A percentile compares a stretch with the other conserved stretches of the same genome.
Evolutionary conservation across 2,797 vertebrate species (phyloP).

Genomic region (Amblyopsis hoosieri): DNA sequence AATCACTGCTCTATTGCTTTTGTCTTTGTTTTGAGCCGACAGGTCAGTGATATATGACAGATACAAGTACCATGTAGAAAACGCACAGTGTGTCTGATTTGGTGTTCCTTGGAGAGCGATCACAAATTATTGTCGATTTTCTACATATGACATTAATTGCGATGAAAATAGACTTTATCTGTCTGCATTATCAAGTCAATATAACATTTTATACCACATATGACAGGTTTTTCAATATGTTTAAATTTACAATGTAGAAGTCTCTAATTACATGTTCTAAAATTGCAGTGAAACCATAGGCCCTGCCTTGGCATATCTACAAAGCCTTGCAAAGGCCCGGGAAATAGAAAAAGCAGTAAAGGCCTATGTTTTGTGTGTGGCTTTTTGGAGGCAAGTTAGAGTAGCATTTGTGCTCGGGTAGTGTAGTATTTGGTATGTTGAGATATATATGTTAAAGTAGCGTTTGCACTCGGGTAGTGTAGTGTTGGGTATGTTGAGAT

Average conservation of each 20-base stretch:
- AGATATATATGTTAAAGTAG: too few relatives aligned
- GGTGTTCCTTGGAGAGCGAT: slow-evolving; percentile 11
- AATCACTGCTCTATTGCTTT: slow-evolving; percentile 41
- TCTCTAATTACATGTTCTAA: slow-evolving; percentile 76
- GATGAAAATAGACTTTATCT: slow-evolving; percentile 50
- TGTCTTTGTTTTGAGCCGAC: slow-evolving; percentile 25
- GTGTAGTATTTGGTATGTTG: too few relatives aligned
- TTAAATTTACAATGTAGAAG: slow-evolving; percentile 71
- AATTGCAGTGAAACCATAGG: slow-evolving; percentile 66
- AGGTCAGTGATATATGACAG: slow-evolving; percentile 7
- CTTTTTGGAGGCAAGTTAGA: slow-evolving; percentile 48
- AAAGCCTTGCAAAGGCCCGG: slow-evolving; percentile 63
- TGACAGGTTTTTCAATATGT: slow-evolving; percentile 73
- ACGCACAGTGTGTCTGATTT: not conserved
- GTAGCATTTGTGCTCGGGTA: slow-evolving; percentile 6
- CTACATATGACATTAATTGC: slow-evolving; percentile 29
- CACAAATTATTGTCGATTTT: slow-evolving; percentile 29
- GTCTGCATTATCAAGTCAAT: slow-evolving; percentile 63
- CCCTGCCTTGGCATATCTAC: slow-evolving; percentile 67
- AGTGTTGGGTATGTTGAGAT: too few relatives aligned
- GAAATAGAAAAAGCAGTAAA: slow-evolving; percentile 61
- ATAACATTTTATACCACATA: slow-evolving; percentile 55
- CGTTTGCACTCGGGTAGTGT: too few relatives aligned
- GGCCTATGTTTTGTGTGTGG: slow-evolving; percentile 71
- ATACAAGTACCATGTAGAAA: slow-evolving; percentile 1